Evolutionary conservation across 2,113 vertebrate species (phyloP), one percentile per base, ranked within the genome.

Genomic region (Cochlearius cochlearius): DNA sequence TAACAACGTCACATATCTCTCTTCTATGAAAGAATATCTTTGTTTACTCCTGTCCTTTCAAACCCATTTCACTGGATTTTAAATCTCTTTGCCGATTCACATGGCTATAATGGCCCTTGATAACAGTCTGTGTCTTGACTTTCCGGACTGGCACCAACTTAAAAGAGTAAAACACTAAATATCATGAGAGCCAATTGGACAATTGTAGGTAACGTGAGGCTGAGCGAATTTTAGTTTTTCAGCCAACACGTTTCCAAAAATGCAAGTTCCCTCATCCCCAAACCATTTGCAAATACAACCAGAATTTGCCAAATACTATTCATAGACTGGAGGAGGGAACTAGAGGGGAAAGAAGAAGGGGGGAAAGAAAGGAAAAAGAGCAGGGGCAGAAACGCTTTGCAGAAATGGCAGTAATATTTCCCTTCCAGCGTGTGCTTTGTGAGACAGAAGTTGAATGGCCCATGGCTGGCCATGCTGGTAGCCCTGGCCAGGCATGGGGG

Each of bases 401-500:
- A 71, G 69, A 52, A 85, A 45, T 3, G 55, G 19, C 11, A 17
- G 18, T 15, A 67, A 5, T 3, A 6, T 43, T 62, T 7, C 22
- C 23, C 19, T 66, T 49, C 7, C 56, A 49, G 50, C 11, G 13
- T 0, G 5, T 29, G 17, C 26, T 59, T 29, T 22, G 34, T 36
- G 50, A 64, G 26, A 18, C 19, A 41, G 38, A 26, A 39, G 58
- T 29, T 43, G 76, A 45, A 36, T 15, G 38, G 2, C 19, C n/a
- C 13, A 3, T 0, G 2, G 36, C 11, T 86, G 30, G 8, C 45
- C 1, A 2, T 53, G 32, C 20, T n/a, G 16, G 34, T 29, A 30
- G 56, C 30, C 62, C 30, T 19, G 67, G 14, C 17, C 39, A 11
- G 34, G 18, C 11, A 25, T 26, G 74, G 32, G 25, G 14, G 19